Conservation (phyloP, 2,888 invertebrate species). For the Julus scandinavius region DNA sequence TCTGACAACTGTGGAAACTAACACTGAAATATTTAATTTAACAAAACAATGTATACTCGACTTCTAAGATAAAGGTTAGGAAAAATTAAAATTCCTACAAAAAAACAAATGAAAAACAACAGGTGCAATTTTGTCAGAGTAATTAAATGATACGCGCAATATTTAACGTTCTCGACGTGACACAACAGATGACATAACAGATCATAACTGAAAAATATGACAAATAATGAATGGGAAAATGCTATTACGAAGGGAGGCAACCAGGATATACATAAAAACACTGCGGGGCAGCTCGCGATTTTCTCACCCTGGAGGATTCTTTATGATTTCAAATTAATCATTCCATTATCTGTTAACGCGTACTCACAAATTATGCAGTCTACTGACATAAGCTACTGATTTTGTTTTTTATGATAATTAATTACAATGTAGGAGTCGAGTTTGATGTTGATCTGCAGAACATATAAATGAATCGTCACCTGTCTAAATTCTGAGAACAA, state of each 20-base stretch:
- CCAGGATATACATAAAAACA: not conserved
- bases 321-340: slow-evolving; percentile 18
- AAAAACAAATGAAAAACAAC: too few relatives aligned
- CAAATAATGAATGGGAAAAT: slow-evolving; percentile 24
- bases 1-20: not conserved
- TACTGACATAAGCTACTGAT: not conserved
- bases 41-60: not conserved
- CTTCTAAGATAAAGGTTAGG: too few relatives aligned
- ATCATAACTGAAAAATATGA: not conserved
- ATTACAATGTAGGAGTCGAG: not conserved
- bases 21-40: not conserved
- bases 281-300: slow-evolving; percentile 4
- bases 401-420: not conserved
- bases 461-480: too few relatives aligned
- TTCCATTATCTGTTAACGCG: slow-evolving; percentile 1
- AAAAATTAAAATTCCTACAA: too few relatives aligned
- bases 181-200: not conserved
- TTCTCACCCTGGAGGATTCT: not conserved
- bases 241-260: not conserved
- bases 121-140: too few relatives aligned
- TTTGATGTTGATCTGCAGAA: not conserved
- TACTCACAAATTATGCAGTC: not conserved
- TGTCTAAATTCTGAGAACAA: too few relatives aligned
- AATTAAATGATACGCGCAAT: too few relatives aligned
- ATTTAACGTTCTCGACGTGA: not conserved